Evolutionary conservation across 2,888 invertebrate species (phyloP).

Genomic region (Agrochola lota): DNA sequence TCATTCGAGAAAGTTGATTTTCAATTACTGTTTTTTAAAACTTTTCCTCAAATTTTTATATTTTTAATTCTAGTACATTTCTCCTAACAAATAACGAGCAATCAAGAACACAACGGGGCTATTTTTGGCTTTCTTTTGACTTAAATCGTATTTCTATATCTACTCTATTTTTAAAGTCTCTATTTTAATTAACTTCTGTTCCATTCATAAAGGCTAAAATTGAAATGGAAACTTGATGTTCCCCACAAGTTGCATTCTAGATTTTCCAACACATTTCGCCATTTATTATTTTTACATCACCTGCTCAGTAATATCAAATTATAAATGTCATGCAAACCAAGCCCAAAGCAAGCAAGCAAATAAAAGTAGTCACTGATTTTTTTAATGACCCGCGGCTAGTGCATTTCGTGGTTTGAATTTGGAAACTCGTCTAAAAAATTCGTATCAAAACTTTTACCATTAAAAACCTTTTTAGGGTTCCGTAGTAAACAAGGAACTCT

Average conservation of each 20-base stretch:
- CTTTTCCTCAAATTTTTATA: neutral
- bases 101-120: neutral
- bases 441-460: no score
- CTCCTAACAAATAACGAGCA: neutral
- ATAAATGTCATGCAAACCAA: neutral
- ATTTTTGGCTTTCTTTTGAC: neutral
- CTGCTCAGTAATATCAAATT: neutral
- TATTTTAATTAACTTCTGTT: neutral
- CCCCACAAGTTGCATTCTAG: neutral
- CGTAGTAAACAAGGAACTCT: no score
- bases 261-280: neutral
- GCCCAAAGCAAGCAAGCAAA: neutral
- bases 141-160: no score
- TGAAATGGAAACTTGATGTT: neutral
- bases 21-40: neutral
- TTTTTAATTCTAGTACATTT: neutral
- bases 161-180: neutral
- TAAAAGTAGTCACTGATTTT: neutral
- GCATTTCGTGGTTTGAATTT: neutral
- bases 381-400: neutral
- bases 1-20: neutral
- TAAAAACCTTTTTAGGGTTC: no score
- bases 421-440: neutral
- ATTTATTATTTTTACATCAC: neutral
- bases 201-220: neutral